These are phyloP conservation scores for Argentina silus DNA, from an alignment of 2,797 vertebrate genomes.

Conservation along the genomic window DNA sequence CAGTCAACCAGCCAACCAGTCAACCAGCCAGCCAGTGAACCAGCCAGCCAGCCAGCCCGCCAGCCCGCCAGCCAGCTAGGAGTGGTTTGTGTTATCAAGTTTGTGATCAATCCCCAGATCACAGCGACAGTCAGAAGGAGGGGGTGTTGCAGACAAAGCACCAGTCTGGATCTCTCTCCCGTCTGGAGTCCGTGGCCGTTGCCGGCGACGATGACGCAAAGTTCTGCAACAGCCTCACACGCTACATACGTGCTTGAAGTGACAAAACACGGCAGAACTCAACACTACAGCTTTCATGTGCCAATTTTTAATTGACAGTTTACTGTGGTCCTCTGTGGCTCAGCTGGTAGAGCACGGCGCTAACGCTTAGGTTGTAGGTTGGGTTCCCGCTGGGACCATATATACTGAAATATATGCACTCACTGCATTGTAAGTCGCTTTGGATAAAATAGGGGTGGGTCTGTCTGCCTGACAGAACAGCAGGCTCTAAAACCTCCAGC, in stretches of 20 bases:
- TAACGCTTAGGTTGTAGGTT: too few species aligned
- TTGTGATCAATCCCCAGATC: constrained; percentile 57
- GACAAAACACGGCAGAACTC: not conserved
- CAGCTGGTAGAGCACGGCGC: too few species aligned
- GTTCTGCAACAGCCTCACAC: not conserved
- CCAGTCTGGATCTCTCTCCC: not conserved
- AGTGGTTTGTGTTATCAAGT: constrained; percentile 45
- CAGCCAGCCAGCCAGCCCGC: constrained; percentile 2
- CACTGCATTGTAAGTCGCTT: too few species aligned
- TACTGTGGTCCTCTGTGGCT: too few species aligned
- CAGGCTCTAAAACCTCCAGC: constrained; percentile 10
- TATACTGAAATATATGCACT: too few species aligned
- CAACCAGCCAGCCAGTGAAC: not conserved
- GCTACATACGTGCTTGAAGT: not conserved
- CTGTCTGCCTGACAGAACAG: constrained; percentile 2
- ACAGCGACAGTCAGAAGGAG: constrained; percentile 42
- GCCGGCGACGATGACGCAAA: not conserved
- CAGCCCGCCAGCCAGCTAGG: constrained; percentile 14
- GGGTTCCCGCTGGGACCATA: too few species aligned
- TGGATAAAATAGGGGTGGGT: not conserved
- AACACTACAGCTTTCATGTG: too few species aligned
- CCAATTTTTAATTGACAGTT: not conserved
- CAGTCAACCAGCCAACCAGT: not conserved
- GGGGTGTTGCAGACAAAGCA: constrained; percentile 13
- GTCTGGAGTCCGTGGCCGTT: not conserved